Evolutionary conservation across 2,888 invertebrate genomes (phyloP), one percentile per base, ranked within the genome.

Genomic region (Charanyca ferruginea): DNA sequence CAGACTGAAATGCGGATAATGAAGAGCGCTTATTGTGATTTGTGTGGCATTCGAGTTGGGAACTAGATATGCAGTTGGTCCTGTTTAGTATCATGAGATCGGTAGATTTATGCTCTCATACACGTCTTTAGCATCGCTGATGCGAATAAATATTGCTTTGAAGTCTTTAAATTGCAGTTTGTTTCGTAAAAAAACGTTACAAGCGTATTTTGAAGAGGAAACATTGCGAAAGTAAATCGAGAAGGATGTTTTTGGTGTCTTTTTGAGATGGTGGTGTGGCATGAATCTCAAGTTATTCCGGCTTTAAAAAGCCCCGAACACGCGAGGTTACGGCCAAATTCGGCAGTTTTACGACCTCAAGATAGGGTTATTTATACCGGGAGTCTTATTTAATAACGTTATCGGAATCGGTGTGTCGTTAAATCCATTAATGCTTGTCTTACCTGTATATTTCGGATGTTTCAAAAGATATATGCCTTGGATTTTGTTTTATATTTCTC

Each of bases 1-100:
- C 83, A 78, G 85, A 89, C 88, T 92, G 92, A 93, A 93, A 94
- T 92, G 93, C 86, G 92, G 91, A 91, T 94, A 94, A 95, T 94
- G 94, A 94, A 94, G 93, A 92, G 90, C 86, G 89, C 87, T 94
- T 92, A 92, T 93, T 93, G 92, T 93, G 94, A 94, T 94, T 93
- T 93, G 93, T 93, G 91, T 87, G 90, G 90, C 90, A 89, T 92
- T 89, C 85, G 72, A 87, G 81, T 87, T 88, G 85, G 80, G 85
- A 86, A 87, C 88, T 89, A 89, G 89, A 89, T 86, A 85, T 85
- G 69, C 79, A 74, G 58, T 67, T 67, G 60, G 73, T 67, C 64
- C 63, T 75, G 71, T 70, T 66, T 74, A 79, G 70, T 68, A 74
- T 77, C 80, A 73, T 73, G 79, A 77, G 80, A 82, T 80, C 75